Percentiles rank a stretch among this genome's conserved stretches.
Evolutionary conservation across 1,140 invertebrate genomes (phyloP).

Genomic region (Drosophila tristis): DNA sequence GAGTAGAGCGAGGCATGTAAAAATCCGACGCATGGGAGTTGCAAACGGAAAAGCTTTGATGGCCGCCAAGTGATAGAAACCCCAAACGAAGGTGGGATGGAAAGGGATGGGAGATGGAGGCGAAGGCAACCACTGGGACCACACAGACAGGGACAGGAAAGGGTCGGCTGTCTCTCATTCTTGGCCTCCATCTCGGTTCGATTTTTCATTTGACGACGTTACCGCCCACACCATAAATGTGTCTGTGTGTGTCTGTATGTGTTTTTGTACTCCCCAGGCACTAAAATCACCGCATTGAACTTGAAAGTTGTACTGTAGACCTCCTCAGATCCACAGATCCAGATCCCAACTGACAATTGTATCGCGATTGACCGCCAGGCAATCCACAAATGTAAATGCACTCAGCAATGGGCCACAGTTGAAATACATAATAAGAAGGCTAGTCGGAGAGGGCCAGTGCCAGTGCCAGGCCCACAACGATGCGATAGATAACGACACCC

Average conservation of each 20-base stretch:
- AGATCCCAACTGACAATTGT: conserved; percentile 69
- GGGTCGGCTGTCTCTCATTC: conserved; percentile 45
- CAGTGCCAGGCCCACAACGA: conserved; percentile 7
- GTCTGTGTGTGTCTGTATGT: conserved; percentile 24
- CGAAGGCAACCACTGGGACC: conserved; percentile 34
- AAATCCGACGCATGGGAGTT: conserved; percentile 62
- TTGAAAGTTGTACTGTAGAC: conserved; percentile 53
- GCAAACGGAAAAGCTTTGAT: conserved; percentile 60
- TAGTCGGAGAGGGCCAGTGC: conserved; percentile 18
- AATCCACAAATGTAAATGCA: conserved; percentile 46
- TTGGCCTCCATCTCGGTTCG: conserved; percentile 37
- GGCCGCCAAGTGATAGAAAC: conserved; percentile 72
- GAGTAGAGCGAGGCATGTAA: conserved; percentile 4
- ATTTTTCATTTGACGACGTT: conserved; percentile 79
- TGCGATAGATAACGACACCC: conserved; percentile 51
- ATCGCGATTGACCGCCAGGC: conserved; percentile 77
- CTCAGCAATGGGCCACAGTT: conserved; percentile 44
- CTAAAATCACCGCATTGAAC: conserved; percentile 74
- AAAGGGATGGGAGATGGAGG: not conserved
- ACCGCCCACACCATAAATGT: conserved; percentile 72
- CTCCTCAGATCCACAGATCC: conserved; percentile 40
- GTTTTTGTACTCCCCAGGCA: conserved; percentile 51
- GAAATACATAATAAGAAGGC: conserved; percentile 49
- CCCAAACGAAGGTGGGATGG: conserved; percentile 2
- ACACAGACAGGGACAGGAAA: conserved; percentile 47